Conservation (phyloP, 2,113 vertebrate species). For the Donacobius atricapilla region DNA sequence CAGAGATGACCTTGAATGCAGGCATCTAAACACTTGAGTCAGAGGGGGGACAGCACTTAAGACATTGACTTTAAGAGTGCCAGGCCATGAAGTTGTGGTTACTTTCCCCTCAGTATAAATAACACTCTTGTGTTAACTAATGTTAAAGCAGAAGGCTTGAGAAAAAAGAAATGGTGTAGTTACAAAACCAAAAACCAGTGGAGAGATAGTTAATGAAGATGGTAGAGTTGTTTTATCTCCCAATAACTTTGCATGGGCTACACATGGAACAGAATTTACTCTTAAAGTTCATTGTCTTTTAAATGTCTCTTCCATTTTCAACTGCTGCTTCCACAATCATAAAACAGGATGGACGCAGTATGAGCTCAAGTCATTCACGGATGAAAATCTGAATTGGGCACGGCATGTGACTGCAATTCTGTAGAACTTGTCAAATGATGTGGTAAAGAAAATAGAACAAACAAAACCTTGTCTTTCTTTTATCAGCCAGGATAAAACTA, state of each 20-base stretch:
- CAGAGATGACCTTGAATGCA: background rate
- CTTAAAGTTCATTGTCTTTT: background rate
- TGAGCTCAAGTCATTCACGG: background rate
- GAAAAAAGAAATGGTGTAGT: background rate
- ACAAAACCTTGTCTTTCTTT: background rate
- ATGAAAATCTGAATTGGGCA: background rate
- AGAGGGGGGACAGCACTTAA: background rate
- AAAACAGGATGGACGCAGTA: background rate
- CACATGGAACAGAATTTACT: background rate
- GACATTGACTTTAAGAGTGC: background rate
- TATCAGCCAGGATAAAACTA: background rate
- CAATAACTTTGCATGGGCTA: background rate
- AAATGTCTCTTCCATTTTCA: accelerated
- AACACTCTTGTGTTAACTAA: background rate
- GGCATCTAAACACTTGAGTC: background rate
- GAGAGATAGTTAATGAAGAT: background rate
- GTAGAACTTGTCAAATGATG: background rate
- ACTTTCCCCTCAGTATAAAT: background rate
- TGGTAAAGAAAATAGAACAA: background rate
- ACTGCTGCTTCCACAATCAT: background rate
- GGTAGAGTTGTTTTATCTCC: background rate
- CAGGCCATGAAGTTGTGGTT: background rate
- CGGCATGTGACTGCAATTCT: accelerated
- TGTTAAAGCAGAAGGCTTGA: background rate
- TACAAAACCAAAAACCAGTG: accelerated